Percentiles rank a stretch among this genome's conserved stretches.
Conservation (phyloP, 1,140 invertebrate genomes). For the Phymastichus coffea region DNA sequence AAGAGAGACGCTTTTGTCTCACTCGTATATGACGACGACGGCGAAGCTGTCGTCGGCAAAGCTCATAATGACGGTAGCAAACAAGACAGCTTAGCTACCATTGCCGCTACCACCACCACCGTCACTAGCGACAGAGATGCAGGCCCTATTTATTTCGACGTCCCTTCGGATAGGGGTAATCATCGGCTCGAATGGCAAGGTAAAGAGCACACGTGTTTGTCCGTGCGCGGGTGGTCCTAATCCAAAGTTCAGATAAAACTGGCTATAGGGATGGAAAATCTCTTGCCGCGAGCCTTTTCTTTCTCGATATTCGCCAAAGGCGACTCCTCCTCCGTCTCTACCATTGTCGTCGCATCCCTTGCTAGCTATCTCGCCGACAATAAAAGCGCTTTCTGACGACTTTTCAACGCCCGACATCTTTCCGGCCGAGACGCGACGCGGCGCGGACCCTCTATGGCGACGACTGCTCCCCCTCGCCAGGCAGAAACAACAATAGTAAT, state of each 20-base stretch:
- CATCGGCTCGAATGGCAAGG: slow-evolving; percentile 28
- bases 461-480: neutral
- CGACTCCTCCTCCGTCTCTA: no score
- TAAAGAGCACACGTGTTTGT: slow-evolving; percentile 17
- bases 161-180: slow-evolving; percentile 41
- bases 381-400: neutral
- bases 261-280: slow-evolving; percentile 27
- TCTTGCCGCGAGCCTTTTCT: slow-evolving; percentile 10
- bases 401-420: neutral
- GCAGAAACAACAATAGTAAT: slow-evolving; percentile 7
- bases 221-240: slow-evolving; percentile 33
- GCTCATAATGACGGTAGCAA: slow-evolving; percentile 33
- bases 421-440: neutral
- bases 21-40: no score
- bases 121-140: slow-evolving; percentile 21
- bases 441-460: no score
- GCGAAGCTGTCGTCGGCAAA: slow-evolving; percentile 18
- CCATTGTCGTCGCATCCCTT: neutral
- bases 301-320: slow-evolving; percentile 8
- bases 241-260: slow-evolving; percentile 35
- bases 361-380: slow-evolving; percentile 2
- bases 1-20: slow-evolving; percentile 2
- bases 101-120: slow-evolving; percentile 2
- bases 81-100: no score
- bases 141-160: slow-evolving; percentile 39